phyloP scores from a whole-genome alignment of 2,113 vertebrate genomes.

The Bettongia penicillata region DNA sequence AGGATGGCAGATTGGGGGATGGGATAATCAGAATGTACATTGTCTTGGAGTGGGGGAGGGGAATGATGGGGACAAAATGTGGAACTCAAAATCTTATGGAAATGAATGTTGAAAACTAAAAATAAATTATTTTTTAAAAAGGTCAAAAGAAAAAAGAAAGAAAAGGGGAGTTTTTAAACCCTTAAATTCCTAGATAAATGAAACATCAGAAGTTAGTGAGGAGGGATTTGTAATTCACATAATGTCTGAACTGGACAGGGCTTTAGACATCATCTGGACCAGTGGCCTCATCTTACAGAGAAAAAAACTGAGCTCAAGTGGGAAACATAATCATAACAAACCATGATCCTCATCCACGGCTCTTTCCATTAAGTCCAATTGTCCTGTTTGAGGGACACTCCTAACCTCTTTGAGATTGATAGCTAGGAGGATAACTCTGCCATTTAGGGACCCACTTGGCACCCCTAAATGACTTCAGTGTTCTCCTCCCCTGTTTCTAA shows the following conservation, averaged over 20 bases:
- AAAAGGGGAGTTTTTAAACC: background rate
- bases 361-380: background rate
- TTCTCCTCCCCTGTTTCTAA: slow-evolving; percentile 13
- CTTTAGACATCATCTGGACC: background rate
- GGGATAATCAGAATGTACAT: no score
- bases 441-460: background rate
- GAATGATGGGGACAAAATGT: no score
- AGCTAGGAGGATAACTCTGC: background rate
- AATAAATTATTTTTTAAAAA: no score
- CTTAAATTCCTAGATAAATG: background rate
- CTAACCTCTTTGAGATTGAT: background rate
- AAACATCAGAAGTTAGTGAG: background rate
- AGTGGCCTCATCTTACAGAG: background rate
- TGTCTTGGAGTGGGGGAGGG: no score
- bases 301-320: background rate
- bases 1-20: no score
- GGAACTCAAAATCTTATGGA: no score
- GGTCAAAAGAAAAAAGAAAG: no score
- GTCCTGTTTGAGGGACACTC: background rate
- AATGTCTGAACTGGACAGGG: background rate
- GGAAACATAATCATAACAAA: background rate
- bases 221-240: background rate
- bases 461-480: background rate
- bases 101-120: no score
- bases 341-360: background rate